phyloP scores from a whole-genome alignment of 2,113 vertebrate species.

The Mus spicilegus region DNA sequence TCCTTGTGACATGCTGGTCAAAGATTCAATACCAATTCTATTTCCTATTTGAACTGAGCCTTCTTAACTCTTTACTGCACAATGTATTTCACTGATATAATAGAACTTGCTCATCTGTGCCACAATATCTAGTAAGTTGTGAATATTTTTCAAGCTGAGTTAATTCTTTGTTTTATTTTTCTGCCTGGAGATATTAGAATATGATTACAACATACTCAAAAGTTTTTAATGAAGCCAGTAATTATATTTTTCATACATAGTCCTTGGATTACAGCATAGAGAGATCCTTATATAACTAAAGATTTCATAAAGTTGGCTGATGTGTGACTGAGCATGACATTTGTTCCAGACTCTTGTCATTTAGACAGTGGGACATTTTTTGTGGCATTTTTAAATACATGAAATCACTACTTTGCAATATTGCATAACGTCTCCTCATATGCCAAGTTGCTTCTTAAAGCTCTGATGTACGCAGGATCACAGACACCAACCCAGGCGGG shows the following conservation, averaged over 20 bases:
- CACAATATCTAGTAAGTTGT: neutral
- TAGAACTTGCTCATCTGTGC: slow-evolving; percentile 39
- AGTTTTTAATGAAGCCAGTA: neutral
- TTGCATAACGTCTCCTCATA: neutral
- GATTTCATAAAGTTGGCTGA: slow-evolving; percentile 7
- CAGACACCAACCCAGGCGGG: too few relatives aligned
- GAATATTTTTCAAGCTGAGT: neutral
- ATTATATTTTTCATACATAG: slow-evolving; percentile 22
- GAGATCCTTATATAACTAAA: slow-evolving; percentile 6
- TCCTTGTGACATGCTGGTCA: neutral
- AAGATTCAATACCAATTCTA: neutral
- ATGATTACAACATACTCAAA: neutral
- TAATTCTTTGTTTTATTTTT: slow-evolving; percentile 32
- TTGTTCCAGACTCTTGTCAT: neutral
- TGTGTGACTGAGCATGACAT: neutral
- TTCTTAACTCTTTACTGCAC: slow-evolving; percentile 16
- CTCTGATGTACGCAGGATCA: neutral
- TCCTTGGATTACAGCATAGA: neutral
- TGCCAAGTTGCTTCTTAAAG: neutral
- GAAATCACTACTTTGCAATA: neutral
- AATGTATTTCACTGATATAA: neutral
- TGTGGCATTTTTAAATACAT: neutral
- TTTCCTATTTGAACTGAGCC: slow-evolving; percentile 16
- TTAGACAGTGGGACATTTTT: slow-evolving; percentile 2
- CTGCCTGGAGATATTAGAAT: neutral